Evolutionary conservation across 2,888 invertebrate genomes (phyloP).

Genomic region (Rhagium mordax): DNA sequence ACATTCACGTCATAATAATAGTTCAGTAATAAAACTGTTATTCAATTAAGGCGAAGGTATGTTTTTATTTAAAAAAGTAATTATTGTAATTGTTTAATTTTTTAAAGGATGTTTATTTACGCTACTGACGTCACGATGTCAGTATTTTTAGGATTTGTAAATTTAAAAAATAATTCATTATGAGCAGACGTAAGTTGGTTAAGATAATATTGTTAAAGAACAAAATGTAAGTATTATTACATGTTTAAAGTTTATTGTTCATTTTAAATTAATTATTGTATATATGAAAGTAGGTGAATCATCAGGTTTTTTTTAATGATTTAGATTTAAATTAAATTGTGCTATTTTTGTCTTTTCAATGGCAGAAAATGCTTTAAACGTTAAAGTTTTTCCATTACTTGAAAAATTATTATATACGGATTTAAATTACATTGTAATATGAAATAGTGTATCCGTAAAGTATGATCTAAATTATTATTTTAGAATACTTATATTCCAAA

Average conservation of each 20-base stretch:
- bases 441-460: too few species aligned
- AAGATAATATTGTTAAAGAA: background rate
- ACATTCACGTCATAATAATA: background rate
- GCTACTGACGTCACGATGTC: background rate
- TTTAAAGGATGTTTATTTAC: background rate
- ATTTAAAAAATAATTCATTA: slow-evolving; percentile 9
- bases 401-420: too few species aligned
- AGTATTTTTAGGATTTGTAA: background rate
- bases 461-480: too few species aligned
- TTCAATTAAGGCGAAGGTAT: background rate
- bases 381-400: background rate
- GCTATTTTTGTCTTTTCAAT: background rate
- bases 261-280: slow-evolving; percentile 1
- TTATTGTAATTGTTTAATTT: background rate
- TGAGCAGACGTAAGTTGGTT: slow-evolving; percentile 6
- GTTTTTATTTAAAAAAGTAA: background rate
- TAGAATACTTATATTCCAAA: too few species aligned
- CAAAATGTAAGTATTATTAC: slow-evolving; percentile 11
- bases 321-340: background rate
- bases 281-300: background rate
- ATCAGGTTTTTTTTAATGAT: background rate
- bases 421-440: too few species aligned
- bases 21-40: background rate
- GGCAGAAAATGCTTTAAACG: background rate
- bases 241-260: slow-evolving; percentile 5